Conservation (phyloP, 2,797 vertebrate genomes). For the Leptatherina wallacei region DNA sequence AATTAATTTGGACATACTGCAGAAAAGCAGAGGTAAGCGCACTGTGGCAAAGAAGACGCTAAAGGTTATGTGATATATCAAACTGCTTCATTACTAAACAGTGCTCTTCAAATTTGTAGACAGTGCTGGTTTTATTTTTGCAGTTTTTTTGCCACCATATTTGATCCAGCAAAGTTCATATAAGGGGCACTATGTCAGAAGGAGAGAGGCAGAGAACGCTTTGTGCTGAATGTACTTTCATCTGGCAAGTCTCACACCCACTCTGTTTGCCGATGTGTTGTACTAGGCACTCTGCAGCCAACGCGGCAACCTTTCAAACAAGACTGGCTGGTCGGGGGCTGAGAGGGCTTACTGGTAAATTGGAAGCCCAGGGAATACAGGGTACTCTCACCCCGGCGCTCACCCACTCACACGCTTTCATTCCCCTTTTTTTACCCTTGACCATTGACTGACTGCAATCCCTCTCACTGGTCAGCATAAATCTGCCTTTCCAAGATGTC, state of each 20-base stretch:
- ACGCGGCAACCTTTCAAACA: conserved; percentile 74
- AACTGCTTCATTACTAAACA: conserved; percentile 51
- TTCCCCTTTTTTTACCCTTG: conserved; percentile 79
- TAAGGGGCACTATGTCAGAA: conserved; percentile 81
- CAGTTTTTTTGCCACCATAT: conserved; percentile 42
- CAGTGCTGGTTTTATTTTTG: conserved; percentile 44
- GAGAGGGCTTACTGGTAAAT: conserved; percentile 81
- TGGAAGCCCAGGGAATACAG: conserved; percentile 82
- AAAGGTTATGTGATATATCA: conserved; percentile 75
- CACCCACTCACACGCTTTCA: conserved; percentile 77
- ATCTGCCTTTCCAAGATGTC: conserved; percentile 72
- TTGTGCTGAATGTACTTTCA: conserved; percentile 75
- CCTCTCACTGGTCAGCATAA: conserved; percentile 57
- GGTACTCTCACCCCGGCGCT: conserved; percentile 70
- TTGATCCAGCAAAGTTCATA: conserved; percentile 72
- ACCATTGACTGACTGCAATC: conserved; percentile 74
- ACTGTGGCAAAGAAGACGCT: conserved; percentile 36
- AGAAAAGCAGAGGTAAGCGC: conserved; percentile 53
- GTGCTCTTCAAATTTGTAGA: conserved; percentile 37
- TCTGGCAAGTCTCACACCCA: conserved; percentile 77
- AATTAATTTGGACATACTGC: conserved; percentile 49
- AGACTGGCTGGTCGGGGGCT: conserved; percentile 63
- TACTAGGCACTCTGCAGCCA: conserved; percentile 74
- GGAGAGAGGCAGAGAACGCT: conserved; percentile 63
- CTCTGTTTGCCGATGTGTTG: conserved; percentile 74